A percentile compares a stretch with the other conserved stretches of the same genome.
phyloP scores from a whole-genome alignment of 2,113 vertebrate genomes.

The Ictidomys tridecemlineatus region DNA sequence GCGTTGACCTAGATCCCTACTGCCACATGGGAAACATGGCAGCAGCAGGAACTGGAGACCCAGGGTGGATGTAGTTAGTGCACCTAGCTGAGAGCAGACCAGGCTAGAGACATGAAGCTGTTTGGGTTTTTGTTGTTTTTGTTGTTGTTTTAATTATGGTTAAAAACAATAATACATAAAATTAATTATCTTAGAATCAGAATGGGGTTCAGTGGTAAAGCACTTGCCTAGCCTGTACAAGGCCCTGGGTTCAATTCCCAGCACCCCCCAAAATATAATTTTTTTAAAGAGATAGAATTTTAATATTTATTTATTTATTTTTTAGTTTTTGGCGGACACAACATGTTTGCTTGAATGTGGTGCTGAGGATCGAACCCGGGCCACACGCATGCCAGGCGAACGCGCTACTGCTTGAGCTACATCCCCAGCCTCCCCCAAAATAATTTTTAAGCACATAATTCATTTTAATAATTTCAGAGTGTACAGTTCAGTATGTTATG shows the following conservation, averaged over 20 bases:
- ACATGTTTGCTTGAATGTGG: too few species aligned
- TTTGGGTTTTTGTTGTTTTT: background rate
- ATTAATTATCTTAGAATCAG: background rate
- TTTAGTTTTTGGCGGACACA: too few species aligned
- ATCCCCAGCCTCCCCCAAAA: too few species aligned
- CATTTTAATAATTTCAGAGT: background rate
- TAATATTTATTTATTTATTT: too few species aligned
- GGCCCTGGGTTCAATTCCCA: background rate
- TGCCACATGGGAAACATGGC: conserved; percentile 82
- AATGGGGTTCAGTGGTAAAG: background rate
- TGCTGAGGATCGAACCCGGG: too few species aligned
- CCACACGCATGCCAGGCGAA: too few species aligned
- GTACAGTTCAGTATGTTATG: background rate
- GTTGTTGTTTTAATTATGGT: background rate
- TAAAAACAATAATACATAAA: background rate
- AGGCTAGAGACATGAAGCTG: background rate
- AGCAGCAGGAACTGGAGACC: background rate
- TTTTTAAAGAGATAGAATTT: too few species aligned
- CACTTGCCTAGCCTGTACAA: background rate
- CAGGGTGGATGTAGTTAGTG: background rate
- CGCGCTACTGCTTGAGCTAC: too few species aligned
- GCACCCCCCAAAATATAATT: background rate
- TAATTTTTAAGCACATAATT: background rate
- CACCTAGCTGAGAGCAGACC: background rate
- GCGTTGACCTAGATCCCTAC: conserved; percentile 92